Base-by-base conservation (phyloP, 2,888 invertebrate genomes). In the Eubasilissa splendida region DNA sequence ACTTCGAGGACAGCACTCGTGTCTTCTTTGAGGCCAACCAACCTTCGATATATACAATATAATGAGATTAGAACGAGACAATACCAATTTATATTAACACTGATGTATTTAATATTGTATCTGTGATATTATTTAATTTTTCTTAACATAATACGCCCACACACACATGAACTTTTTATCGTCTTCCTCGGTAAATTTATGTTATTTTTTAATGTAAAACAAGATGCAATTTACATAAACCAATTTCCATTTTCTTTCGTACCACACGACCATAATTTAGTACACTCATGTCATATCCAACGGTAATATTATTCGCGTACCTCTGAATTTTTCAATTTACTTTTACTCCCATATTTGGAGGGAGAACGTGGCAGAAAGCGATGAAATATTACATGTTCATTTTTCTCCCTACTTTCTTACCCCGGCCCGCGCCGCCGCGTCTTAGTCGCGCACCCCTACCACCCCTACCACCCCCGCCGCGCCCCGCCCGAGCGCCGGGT, bases 311-410 rank as follows among this genome's bases (percentile, higher is more conserved):
- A 80, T 78, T 74, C 79, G 80, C 74, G 73, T 65, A 80, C 83
- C 83, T 80, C 80, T 78, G 77, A 75, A 79, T 76, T 80, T 82
- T 84, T 84, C 83, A 84, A 84, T 84, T 84, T 84, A 78, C 81
- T 81, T 84, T 84, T 78, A 82, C 68, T 80, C 66, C 73, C 82
- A 76, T 79, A 83, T 83, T 82, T 80, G 80, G 81, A 81, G 77
- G 83, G 75, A 78, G 68, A 76, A 70, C 76, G 76, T 83, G 80
- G 79, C 75, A 80, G 75, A 82, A 54, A 71, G 80, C 82, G 80
- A 83, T 84, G 82, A 84, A 84, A 84, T 84, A 84, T 84, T 84
- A 84, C 83, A 84, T 84, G 83, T 82, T 81, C 83, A 81, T 82
- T 76, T 83, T 81, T 81, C 80, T 77, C 79, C 77, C 63, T 31